Conservation (phyloP, 2,113 vertebrate genomes). For the Fukomys damarensis region DNA sequence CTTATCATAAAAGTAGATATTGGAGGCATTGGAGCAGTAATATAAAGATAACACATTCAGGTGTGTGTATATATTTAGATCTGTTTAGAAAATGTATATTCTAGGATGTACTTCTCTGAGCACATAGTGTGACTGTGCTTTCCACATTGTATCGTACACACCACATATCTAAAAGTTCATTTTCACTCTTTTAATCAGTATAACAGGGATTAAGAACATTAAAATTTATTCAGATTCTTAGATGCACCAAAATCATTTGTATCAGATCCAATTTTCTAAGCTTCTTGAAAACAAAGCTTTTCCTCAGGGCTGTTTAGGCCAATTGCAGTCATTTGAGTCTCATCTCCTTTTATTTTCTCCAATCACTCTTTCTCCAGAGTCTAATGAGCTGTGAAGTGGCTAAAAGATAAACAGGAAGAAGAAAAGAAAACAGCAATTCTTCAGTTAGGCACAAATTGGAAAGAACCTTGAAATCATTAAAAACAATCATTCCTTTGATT, state of each 20-base stretch:
- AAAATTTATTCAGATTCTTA: constrained; percentile 17
- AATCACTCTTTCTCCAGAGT: neutral
- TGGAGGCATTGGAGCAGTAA: neutral
- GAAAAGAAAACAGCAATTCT: neutral
- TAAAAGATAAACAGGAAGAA: neutral
- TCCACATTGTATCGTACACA: constrained; percentile 4
- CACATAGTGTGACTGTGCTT: neutral
- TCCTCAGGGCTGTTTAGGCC: neutral
- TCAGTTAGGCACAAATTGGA: constrained; percentile 11
- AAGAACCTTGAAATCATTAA: constrained; percentile 20
- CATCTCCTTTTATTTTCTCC: constrained; percentile 38
- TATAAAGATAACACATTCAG: neutral
- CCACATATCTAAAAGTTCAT: neutral
- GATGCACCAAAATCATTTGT: neutral
- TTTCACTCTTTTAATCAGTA: neutral
- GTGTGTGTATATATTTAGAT: neutral
- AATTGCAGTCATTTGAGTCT: neutral
- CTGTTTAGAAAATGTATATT: neutral
- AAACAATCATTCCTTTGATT: constrained; percentile 11
- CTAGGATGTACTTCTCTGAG: neutral
- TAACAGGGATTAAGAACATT: neutral
- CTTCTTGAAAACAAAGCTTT: constrained; percentile 42
- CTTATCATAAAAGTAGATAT: neutral
- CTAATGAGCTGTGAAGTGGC: constrained; percentile 33
- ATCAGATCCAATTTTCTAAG: neutral